These are phyloP conservation scores for Plecturocebus donacophilus DNA, from an alignment of 2,113 vertebrate species.

Conservation along the genomic window DNA sequence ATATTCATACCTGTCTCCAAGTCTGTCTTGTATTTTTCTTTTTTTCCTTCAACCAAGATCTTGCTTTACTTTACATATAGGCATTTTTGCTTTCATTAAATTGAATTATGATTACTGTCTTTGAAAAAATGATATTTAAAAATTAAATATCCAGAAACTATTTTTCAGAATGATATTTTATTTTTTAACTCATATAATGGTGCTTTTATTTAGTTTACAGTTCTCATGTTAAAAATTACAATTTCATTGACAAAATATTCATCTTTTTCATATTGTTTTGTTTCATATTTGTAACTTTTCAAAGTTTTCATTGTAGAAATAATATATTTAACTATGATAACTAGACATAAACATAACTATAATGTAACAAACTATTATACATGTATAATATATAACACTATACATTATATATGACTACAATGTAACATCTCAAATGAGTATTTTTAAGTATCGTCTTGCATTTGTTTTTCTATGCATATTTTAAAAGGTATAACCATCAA, in stretches of 20 bases:
- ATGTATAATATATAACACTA: too few relatives aligned
- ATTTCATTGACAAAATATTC: not conserved
- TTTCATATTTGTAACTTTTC: not conserved
- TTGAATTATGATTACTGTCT: not conserved
- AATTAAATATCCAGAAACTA: not conserved
- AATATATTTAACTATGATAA: not conserved
- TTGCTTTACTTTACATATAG: not conserved
- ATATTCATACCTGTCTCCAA: not conserved
- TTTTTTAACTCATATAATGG: not conserved
- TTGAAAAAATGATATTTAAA: not conserved
- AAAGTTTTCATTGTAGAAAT: not conserved
- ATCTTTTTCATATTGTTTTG: conserved; percentile 16
- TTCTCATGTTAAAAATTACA: not conserved
- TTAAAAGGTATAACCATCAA: not conserved
- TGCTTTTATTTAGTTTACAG: not conserved
- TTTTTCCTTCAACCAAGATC: not conserved
- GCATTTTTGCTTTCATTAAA: not conserved
- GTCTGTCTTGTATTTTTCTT: not conserved
- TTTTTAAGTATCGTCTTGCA: not conserved
- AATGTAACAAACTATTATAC: not conserved
- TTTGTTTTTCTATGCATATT: conserved; percentile 19
- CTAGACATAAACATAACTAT: not conserved
- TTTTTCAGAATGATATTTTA: not conserved
- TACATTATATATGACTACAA: not conserved
- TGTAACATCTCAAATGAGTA: not conserved